These are phyloP conservation scores for Cheilosia variabilis DNA, from an alignment of 2,888 invertebrate species.

Conservation along the genomic window DNA sequence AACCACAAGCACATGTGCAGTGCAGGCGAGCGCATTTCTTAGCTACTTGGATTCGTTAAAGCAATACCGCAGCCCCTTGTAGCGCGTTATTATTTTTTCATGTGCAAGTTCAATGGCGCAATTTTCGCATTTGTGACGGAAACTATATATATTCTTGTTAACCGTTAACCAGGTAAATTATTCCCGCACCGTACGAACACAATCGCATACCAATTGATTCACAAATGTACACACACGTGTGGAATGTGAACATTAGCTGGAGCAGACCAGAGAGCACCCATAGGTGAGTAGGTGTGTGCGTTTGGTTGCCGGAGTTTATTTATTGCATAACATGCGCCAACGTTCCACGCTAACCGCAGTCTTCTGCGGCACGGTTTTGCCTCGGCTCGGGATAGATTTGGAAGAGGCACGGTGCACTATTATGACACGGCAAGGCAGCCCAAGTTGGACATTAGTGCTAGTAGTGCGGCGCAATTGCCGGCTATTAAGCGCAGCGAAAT, in stretches of 20 bases:
- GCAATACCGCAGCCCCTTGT: constrained; percentile 46
- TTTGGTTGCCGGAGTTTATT: constrained; percentile 21
- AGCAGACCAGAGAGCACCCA: neutral
- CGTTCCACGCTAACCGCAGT: constrained; percentile 28
- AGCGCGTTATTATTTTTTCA: constrained; percentile 46
- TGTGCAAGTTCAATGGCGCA: constrained; percentile 74
- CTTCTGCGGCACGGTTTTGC: constrained; percentile 10
- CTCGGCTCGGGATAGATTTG: constrained; percentile 25
- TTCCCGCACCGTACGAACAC: constrained; percentile 35
- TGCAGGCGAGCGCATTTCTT: neutral
- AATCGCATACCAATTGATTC: constrained; percentile 48
- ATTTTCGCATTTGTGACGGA: constrained; percentile 60
- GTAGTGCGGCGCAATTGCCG: constrained; percentile 55
- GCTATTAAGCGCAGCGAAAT: constrained; percentile 56
- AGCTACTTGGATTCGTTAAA: neutral
- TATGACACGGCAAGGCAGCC: constrained; percentile 58
- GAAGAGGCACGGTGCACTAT: constrained; percentile 64
- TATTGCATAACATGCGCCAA: constrained; percentile 59
- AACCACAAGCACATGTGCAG: neutral
- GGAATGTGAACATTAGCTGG: constrained; percentile 9
- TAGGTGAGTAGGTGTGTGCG: constrained; percentile 23
- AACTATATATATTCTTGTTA: constrained; percentile 66
- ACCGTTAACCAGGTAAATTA: constrained; percentile 67
- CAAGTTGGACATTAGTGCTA: constrained; percentile 59
- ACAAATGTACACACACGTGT: constrained; percentile 10